A percentile compares a stretch with the other conserved stretches of the same genome.
phyloP scores from a whole-genome alignment of 2,888 invertebrate genomes.

The Pristionchus japonicus region DNA sequence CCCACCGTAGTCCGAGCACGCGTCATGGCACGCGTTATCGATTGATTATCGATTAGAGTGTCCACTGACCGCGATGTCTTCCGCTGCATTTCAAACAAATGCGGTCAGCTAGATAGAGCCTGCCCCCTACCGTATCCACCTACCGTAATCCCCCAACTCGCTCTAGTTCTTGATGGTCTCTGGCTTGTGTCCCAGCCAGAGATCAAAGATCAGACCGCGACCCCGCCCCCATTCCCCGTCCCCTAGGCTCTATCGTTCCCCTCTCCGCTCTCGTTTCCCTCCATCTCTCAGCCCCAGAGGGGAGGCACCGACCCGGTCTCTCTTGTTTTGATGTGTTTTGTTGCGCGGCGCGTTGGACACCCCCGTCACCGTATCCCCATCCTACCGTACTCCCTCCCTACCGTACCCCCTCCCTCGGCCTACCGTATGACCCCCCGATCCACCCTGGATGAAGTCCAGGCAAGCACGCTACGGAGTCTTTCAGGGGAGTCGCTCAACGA shows the following conservation, averaged over 20 bases:
- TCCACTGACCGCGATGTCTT: neutral
- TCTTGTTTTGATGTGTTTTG: neutral
- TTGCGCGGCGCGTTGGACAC: slow-evolving; percentile 32
- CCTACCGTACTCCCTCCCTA: neutral
- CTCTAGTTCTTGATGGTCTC: slow-evolving; percentile 30
- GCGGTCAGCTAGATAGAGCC: slow-evolving; percentile 34
- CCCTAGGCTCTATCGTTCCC: slow-evolving; percentile 6
- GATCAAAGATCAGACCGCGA: slow-evolving; percentile 22
- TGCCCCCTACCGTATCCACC: neutral
- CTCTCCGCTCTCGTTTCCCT: neutral
- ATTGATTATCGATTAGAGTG: slow-evolving; percentile 8
- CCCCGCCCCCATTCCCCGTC: too few species aligned
- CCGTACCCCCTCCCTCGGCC: neutral
- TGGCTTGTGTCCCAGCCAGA: neutral
- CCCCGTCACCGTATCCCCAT: neutral
- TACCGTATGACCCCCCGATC: slow-evolving; percentile 27
- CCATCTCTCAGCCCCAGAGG: neutral
- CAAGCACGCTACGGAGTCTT: slow-evolving; percentile 46
- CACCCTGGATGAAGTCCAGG: slow-evolving; percentile 43
- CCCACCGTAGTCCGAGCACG: slow-evolving; percentile 29
- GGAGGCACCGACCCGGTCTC: slow-evolving; percentile 19
- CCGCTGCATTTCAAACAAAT: slow-evolving; percentile 40
- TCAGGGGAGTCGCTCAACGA: slow-evolving; percentile 27
- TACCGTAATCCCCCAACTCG: neutral
- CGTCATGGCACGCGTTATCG: neutral